Percentiles rank a stretch among this genome's conserved stretches.
Conservation (phyloP, 2,797 vertebrate species). For the Chaetophractus vellerosus region DNA sequence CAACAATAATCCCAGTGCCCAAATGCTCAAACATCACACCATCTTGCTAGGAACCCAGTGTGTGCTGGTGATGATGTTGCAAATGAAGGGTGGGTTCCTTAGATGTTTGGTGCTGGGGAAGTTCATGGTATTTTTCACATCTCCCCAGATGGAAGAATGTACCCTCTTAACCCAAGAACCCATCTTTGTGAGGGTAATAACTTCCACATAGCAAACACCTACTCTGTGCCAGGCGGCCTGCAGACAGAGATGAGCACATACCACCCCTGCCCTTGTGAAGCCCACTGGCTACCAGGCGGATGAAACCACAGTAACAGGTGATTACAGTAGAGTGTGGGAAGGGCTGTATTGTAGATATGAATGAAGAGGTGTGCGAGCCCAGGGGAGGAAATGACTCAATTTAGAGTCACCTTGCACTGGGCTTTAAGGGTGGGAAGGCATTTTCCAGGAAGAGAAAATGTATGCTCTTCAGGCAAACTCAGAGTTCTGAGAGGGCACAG, state of each 20-base stretch:
- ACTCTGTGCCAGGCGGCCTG: background rate
- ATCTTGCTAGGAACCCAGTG: too few species aligned
- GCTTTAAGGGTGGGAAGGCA: background rate
- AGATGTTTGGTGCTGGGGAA: background rate
- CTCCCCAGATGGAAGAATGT: background rate
- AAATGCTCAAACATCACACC: background rate
- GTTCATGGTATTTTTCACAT: background rate
- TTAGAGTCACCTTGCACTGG: background rate
- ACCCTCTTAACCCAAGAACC: background rate
- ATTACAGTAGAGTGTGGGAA: background rate
- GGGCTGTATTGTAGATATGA: background rate
- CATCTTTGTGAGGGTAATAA: background rate
- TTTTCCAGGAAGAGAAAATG: slow-evolving; percentile 35
- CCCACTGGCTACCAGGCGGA: background rate
- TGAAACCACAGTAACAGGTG: accelerated
- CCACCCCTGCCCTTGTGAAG: background rate
- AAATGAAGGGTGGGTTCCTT: background rate
- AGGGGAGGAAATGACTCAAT: slow-evolving; percentile 50
- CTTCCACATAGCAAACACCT: background rate
- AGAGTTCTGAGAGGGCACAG: background rate
- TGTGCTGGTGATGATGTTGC: background rate
- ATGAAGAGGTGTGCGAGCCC: background rate
- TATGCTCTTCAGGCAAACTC: background rate
- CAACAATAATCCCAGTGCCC: background rate
- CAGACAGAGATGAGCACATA: accelerated